Conservation (phyloP, 2,797 vertebrate species). For the Fundulus diaphanus region DNA sequence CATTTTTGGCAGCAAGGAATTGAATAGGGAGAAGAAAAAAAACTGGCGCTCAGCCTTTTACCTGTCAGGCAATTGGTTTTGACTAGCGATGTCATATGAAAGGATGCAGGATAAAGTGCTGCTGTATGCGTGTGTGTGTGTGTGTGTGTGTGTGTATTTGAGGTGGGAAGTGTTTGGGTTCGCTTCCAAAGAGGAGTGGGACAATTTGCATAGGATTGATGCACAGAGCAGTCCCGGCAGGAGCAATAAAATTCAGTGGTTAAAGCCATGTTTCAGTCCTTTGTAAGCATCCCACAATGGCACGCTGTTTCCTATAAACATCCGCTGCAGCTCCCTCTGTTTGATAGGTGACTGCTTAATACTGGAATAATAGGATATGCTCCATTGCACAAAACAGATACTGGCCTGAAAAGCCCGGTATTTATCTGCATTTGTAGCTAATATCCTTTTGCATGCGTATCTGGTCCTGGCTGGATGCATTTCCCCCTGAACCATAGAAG, state of each 20-base stretch:
- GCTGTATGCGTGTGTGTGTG: constrained; percentile 43
- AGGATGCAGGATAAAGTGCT: constrained; percentile 38
- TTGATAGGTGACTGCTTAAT: constrained; percentile 21
- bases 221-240: constrained; percentile 53
- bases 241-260: constrained; percentile 40
- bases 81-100: constrained; percentile 74
- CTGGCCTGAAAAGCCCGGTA: not conserved
- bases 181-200: constrained; percentile 23
- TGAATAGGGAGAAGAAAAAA: constrained; percentile 50
- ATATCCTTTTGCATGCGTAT: not conserved
- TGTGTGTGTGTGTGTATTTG: constrained; percentile 43
- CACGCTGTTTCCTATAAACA: constrained; percentile 19
- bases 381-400: constrained; percentile 28
- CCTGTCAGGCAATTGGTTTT: constrained; percentile 77
- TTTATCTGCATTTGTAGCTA: constrained; percentile 1
- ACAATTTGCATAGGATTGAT: constrained; percentile 73
- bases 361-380: constrained; percentile 14
- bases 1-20: constrained; percentile 55
- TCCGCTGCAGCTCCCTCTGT: constrained; percentile 23
- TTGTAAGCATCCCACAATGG: constrained; percentile 37
- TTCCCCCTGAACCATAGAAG: constrained; percentile 47
- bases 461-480: not conserved
- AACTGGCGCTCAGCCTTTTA: constrained; percentile 58
- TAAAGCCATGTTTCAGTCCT: constrained; percentile 57
- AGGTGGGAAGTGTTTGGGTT: constrained; percentile 46